phyloP scores from a whole-genome alignment of 2,888 invertebrate species.

The Dynastes maya region DNA sequence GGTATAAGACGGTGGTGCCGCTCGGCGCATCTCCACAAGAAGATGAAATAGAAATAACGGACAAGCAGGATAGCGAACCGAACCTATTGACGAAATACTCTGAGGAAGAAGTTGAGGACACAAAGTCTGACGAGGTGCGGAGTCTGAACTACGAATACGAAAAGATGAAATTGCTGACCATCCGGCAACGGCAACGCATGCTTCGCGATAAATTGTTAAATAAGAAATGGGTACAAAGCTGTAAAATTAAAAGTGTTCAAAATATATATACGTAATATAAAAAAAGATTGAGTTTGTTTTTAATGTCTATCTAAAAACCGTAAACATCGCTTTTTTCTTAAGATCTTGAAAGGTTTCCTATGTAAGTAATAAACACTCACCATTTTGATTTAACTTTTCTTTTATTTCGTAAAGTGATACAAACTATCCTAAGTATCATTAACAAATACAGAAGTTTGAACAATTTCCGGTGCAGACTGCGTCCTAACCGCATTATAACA shows the following conservation, averaged over 20 bases:
- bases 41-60: not conserved
- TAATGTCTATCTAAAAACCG: too few relatives aligned
- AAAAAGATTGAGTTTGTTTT: too few relatives aligned
- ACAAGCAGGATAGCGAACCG: not conserved
- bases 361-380: not conserved
- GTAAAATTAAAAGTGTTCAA: conserved; percentile 45
- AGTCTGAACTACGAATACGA: conserved; percentile 48
- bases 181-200: conserved; percentile 49
- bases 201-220: conserved; percentile 27
- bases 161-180: conserved; percentile 48
- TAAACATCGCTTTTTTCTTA: too few relatives aligned
- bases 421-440: conserved; percentile 49
- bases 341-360: too few relatives aligned
- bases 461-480: conserved; percentile 59
- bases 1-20: conserved; percentile 57
- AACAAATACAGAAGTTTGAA: conserved; percentile 56
- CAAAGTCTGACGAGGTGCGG: conserved; percentile 3
- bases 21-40: conserved; percentile 31
- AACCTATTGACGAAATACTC: conserved; percentile 12
- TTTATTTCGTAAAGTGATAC: conserved; percentile 5
- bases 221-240: conserved; percentile 53
- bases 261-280: conserved; percentile 13
- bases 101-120: not conserved
- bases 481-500: conserved; percentile 54
- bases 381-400: not conserved